phyloP scores from a whole-genome alignment of 2,888 invertebrate genomes.

The Melipona beecheii region DNA sequence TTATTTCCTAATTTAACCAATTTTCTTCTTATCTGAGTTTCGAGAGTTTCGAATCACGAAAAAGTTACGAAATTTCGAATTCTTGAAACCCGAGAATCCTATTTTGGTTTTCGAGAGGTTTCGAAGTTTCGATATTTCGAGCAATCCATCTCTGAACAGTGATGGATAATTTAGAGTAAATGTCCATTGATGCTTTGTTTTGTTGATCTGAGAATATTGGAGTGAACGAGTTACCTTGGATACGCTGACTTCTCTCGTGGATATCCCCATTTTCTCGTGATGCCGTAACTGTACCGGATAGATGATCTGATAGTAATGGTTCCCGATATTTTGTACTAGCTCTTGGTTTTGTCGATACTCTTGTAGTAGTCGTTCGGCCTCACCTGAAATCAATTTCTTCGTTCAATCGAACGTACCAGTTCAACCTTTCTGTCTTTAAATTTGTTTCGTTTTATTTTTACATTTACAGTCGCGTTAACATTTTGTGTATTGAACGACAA shows the following conservation, averaged over 20 bases:
- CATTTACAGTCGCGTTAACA: not conserved
- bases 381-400: slow-evolving; percentile 86
- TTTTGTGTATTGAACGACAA: no score
- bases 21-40: no score
- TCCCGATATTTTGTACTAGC: slow-evolving; percentile 95
- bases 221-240: slow-evolving; percentile 88
- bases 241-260: slow-evolving; percentile 95
- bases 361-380: slow-evolving; percentile 95
- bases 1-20: no score
- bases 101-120: no score
- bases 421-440: slow-evolving; percentile 38
- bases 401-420: slow-evolving; percentile 64
- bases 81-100: no score
- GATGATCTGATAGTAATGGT: slow-evolving; percentile 96
- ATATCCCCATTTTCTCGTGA: slow-evolving; percentile 98
- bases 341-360: slow-evolving; percentile 97
- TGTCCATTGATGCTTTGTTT: no score
- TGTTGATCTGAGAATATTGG: no score
- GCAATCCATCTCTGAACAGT: no score
- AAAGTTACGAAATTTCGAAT: no score
- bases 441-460: slow-evolving; percentile 30
- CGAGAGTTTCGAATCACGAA: no score
- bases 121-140: no score
- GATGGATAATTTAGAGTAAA: no score
- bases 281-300: slow-evolving; percentile 97